Conservation (phyloP, 2,113 vertebrate species). For the Rhynchomys soricoides region DNA sequence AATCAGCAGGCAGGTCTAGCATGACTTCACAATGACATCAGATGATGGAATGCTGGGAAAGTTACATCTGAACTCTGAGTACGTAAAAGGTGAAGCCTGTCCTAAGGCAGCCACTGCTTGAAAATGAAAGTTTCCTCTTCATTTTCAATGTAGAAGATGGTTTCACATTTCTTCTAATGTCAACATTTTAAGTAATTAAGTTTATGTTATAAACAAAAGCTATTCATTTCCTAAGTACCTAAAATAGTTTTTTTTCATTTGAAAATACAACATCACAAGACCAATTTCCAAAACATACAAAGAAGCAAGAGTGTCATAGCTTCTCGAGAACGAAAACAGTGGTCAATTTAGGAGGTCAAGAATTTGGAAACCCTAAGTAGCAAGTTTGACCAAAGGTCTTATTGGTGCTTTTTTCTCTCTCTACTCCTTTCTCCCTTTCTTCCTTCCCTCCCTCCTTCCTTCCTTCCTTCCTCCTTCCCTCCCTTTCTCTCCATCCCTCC, state of each 20-base stretch:
- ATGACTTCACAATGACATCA: conserved; percentile 1
- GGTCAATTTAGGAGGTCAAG: background rate
- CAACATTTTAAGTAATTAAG: conserved; percentile 30
- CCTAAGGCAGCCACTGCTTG: background rate
- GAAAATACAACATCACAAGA: background rate
- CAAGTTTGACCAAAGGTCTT: background rate
- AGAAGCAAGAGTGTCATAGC: background rate
- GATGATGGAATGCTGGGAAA: background rate
- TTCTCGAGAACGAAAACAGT: background rate
- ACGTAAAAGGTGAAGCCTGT: background rate
- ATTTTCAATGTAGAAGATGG: background rate
- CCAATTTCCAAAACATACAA: background rate
- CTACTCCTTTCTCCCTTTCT: background rate
- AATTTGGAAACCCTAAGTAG: background rate
- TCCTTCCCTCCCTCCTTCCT: too few relatives aligned
- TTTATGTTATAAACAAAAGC: background rate
- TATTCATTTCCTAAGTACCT: background rate
- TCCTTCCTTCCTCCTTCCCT: too few relatives aligned
- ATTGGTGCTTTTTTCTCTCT: background rate
- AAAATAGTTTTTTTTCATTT: background rate
- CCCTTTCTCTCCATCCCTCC: too few relatives aligned
- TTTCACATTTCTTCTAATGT: background rate
- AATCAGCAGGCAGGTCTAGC: background rate
- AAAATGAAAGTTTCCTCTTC: background rate
- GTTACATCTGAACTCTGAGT: background rate